Conservation (phyloP, 1,140 invertebrate species). For the Penaeus indicus region DNA sequence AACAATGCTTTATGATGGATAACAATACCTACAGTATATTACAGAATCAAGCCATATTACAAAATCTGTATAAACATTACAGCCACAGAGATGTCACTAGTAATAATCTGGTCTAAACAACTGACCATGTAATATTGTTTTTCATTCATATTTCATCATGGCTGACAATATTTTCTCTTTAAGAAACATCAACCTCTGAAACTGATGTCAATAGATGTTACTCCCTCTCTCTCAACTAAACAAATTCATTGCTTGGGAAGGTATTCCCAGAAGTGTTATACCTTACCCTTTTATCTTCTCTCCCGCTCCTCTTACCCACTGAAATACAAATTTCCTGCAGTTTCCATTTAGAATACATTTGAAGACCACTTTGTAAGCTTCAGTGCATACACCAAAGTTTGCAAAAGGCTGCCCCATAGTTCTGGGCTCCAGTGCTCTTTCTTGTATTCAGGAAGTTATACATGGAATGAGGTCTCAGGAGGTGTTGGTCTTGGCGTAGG, state of each 20-base stretch:
- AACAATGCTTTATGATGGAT: too few species aligned
- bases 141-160: too few species aligned
- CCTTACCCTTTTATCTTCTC: constrained; percentile 33
- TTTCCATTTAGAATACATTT: too few species aligned
- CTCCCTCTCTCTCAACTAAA: constrained; percentile 5
- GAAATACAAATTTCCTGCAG: constrained; percentile 33
- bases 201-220: constrained; percentile 6
- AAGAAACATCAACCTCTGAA: too few species aligned
- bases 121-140: too few species aligned
- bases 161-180: too few species aligned
- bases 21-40: too few species aligned
- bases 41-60: too few species aligned
- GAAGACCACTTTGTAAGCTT: not conserved
- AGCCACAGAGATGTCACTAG: too few species aligned
- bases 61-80: too few species aligned
- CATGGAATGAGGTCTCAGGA: constrained; percentile 62
- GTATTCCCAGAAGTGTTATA: constrained; percentile 64
- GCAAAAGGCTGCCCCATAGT: not conserved
- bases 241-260: not conserved
- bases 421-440: not conserved
- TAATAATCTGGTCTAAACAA: too few species aligned
- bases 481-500: constrained; percentile 54
- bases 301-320: constrained; percentile 53
- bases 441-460: constrained; percentile 40
- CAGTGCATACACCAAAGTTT: not conserved